Evolutionary conservation across 1,140 invertebrate species (phyloP), one percentile per base, ranked within the genome.

Genomic region (Heliothis virescens): DNA sequence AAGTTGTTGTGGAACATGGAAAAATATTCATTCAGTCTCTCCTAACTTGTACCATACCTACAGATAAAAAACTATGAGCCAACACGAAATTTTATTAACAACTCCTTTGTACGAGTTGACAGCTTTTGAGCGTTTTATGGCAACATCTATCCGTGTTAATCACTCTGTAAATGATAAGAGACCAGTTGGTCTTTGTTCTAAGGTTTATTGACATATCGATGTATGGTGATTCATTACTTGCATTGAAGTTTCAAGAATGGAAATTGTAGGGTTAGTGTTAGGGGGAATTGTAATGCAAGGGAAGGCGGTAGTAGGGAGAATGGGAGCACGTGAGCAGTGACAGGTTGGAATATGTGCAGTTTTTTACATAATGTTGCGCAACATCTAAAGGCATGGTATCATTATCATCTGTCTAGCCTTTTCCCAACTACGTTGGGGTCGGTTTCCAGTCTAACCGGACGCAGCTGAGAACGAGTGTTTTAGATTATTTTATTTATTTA

Each of bases 61-160:
- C 85, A 92, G 88, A 91, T 91, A 91, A 91, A 73, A 60, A 79
- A 81, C 77, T 85, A 86, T 85, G 81, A 88, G 81, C 87, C 78
- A 84, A 91, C 90, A 89, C 12, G 60, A 90, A 88, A 41, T 41
- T 88, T 91, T 92, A 91, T 89, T 90, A 91, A 92, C 87, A 91
- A 89, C 89, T 87, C 86, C 88, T 91, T 93, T 92, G 92, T 93
- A 86, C 84, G 81, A 81, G 74, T 50, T 59, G 60, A 62, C 72
- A 76, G 60, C 74, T 76, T 75, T 76, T 26, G 74, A 53, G 57
- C 50, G 34, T 41, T 65, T 79, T 79, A 79, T 79, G 81, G 74
- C 60, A 60, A 76, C 60, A 76, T 81, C 82, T 84, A 87, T 87
- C 78, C 82, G 77, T 77, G 82, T 84, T 90, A 89, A 89, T 89